A percentile compares a stretch with the other conserved stretches of the same genome.
phyloP scores from a whole-genome alignment of 2,113 vertebrate species.

The Steatornis caripensis region DNA sequence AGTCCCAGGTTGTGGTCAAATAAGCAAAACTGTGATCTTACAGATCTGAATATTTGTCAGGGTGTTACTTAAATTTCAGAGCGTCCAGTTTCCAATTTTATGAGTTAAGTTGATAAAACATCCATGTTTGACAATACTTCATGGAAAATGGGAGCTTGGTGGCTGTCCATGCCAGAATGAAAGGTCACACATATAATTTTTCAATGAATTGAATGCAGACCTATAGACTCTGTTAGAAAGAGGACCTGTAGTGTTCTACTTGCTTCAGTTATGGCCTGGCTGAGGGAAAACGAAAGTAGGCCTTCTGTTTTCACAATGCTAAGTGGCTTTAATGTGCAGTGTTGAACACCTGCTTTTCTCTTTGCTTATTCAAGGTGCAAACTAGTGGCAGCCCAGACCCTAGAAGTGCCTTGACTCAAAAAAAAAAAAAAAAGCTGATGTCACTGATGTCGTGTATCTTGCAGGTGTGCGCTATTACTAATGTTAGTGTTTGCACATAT shows the following conservation, averaged over 20 bases:
- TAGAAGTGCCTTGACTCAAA: background rate
- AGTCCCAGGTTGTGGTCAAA: background rate
- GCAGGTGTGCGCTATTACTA: background rate
- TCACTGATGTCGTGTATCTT: background rate
- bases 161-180: background rate
- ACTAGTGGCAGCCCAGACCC: background rate
- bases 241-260: background rate
- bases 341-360: background rate
- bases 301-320: background rate
- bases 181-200: conserved; percentile 20
- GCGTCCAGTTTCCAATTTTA: background rate
- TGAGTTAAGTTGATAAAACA: conserved; percentile 10
- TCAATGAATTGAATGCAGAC: background rate
- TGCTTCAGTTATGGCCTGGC: background rate
- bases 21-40: background rate
- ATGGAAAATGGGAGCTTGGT: background rate
- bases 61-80: background rate
- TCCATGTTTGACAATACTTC: background rate
- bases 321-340: background rate
- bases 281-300: background rate
- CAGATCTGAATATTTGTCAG: background rate
- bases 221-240: background rate
- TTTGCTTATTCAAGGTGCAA: background rate
- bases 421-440: background rate
- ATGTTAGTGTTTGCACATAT: background rate